Evolutionary conservation across 1,140 invertebrate genomes (phyloP), one percentile per base, ranked within the genome.

Genomic region (Amyelois transitella): DNA sequence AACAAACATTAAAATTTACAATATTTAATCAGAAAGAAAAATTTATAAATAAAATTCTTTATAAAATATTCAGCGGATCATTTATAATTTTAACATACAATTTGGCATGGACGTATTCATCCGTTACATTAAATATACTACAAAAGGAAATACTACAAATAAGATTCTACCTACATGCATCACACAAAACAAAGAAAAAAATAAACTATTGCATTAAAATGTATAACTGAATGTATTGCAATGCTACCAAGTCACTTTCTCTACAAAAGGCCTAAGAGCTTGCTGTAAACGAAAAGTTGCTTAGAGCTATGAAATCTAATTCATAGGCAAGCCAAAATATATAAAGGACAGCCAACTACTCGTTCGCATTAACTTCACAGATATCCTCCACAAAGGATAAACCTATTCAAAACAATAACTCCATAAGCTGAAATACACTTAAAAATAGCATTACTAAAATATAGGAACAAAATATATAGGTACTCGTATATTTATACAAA

Each of bases 191-290:
- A 53, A n/a, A 38, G 14, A 50, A 14, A 50, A 7, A 24, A 25
- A 51, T 38, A 20, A 20, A 20, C 10, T 0, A 43, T 43, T 43
- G 38, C 6, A 43, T 43, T 43, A 43, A 43, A 43, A 43, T n/a
- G 0, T 47, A 24, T 38, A 3, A 18, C 47, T 22, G 17, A 21
- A 44, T 51, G 44, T 51, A 51, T 44, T 51, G 43, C 65, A 73
- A 69, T 53, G 69, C 43, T 73, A 58, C 57, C 51, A 59, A 64
- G 66, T 72, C 61, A 65, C 68, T 76, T 73, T 68, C 28, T 52
- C 43, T 24, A 43, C 22, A 69, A 76, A 76, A 76, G 69, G 66
- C 58, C 66, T 67, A 57, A 57, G 68, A 73, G 73, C 64, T 64
- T 65, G 65, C 59, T 18, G 57, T 38, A 32, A 19, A n/a, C 43